Percentiles rank a stretch among this genome's conserved stretches.
These are phyloP conservation scores for Aphis craccivora DNA, from an alignment of 1,140 invertebrate species.

Conservation along the genomic window DNA sequence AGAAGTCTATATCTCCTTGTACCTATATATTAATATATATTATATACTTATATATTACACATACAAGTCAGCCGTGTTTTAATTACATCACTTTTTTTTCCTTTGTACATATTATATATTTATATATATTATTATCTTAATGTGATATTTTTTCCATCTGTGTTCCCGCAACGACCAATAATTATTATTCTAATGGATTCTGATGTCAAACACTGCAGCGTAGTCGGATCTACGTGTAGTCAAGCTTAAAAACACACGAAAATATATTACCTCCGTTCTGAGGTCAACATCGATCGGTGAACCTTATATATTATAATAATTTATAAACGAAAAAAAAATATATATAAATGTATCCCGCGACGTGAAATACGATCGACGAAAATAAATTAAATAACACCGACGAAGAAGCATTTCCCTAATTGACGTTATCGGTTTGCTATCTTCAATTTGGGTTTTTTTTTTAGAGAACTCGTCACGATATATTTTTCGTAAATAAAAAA, in stretches of 20 bases:
- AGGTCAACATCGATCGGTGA: conserved; percentile 55
- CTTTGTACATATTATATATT: neutral
- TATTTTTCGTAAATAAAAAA: conserved; percentile 41
- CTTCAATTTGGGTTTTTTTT: neutral
- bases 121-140: conserved; percentile 42
- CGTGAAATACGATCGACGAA: conserved; percentile 40
- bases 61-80: conserved; percentile 42
- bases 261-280: conserved; percentile 46
- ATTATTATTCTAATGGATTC: conserved; percentile 55
- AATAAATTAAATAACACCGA: conserved; percentile 44
- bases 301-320: conserved; percentile 49
- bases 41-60: neutral
- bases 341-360: neutral
- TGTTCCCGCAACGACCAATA: conserved; percentile 40
- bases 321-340: conserved; percentile 29
- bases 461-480: neutral
- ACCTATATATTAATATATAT: neutral
- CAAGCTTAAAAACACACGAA: conserved; percentile 52
- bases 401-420: conserved; percentile 46
- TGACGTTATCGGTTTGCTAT: conserved; percentile 53
- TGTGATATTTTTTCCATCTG: conserved; percentile 36
- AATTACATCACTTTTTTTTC: conserved; percentile 32
- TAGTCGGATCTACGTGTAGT: neutral
- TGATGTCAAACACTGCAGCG: conserved; percentile 36
- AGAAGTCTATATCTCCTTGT: neutral